These are phyloP conservation scores for Tachysurus vachellii DNA, from an alignment of 2,113 vertebrate genomes.

Conservation along the genomic window DNA sequence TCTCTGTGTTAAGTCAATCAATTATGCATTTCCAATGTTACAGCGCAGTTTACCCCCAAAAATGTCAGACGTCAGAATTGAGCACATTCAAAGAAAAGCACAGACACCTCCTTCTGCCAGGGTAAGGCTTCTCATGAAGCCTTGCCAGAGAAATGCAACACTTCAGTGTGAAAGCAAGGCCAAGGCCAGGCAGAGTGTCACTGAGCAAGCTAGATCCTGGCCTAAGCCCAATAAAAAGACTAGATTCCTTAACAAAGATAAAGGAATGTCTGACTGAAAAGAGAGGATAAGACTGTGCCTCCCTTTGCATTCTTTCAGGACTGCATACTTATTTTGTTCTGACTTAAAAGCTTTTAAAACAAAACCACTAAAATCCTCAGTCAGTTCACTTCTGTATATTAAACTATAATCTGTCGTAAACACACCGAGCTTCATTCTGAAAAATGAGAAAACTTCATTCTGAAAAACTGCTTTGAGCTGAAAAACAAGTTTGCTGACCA, in stretches of 20 bases:
- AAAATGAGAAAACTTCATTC: neutral
- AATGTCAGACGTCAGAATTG: neutral
- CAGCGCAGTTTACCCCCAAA: neutral
- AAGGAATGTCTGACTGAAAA: slow-evolving; percentile 31
- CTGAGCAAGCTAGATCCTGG: slow-evolving; percentile 17
- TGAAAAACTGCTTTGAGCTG: neutral
- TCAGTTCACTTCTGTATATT: neutral
- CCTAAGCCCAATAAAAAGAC: slow-evolving; percentile 20
- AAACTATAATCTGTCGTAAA: neutral
- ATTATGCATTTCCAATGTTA: neutral
- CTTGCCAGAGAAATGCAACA: slow-evolving; percentile 13
- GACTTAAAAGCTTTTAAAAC: neutral
- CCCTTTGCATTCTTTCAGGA: slow-evolving; percentile 23
- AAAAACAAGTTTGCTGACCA: neutral
- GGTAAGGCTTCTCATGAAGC: neutral
- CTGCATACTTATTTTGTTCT: neutral
- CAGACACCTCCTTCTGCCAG: neutral
- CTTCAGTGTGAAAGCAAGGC: neutral
- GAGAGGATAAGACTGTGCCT: slow-evolving; percentile 2
- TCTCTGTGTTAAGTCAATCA: neutral
- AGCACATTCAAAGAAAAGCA: neutral
- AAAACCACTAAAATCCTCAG: neutral
- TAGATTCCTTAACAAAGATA: slow-evolving; percentile 20
- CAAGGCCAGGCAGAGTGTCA: neutral
- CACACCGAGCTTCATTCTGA: neutral